Base-by-base conservation (phyloP, 37 sponge, comb jelly and placozoan genomes). In the Axinella damicornis region DNA sequence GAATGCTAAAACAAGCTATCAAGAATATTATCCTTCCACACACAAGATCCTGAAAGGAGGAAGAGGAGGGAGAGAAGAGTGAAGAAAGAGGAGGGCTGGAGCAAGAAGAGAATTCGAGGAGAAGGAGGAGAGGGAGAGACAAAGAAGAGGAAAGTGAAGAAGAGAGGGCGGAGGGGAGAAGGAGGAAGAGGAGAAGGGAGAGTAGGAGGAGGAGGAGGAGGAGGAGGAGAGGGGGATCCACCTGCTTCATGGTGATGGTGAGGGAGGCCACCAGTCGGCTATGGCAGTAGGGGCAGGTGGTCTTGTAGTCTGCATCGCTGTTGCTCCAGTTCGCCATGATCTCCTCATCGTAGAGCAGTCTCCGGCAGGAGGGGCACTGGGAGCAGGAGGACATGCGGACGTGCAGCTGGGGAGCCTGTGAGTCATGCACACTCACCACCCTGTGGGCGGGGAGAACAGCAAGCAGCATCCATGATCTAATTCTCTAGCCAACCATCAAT, bases 321-420 rank as follows among this genome's bases (percentile, higher is more conserved):
- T 71, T 69, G 30, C 41, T 80, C 96, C 96, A 95, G 59, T 71
- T 73, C 53, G 90, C 74, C 96, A 95, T 92, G 61, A 92, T 89
- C 81, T 85, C 85, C 57, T 88, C 89, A 55, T 91, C 92, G 73
- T 89, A 94, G 37, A 94, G 77, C 5, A 90, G 77, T 4, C 75
- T 37, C 2, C 78, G 73, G 65, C 96, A 95, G 20, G 65, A 27
- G 12, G 87, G 79, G 52, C 96, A 95, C 53, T 83, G 83, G 38
- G 70, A 83, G 53, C 93, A 92, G 0, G 84, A 82, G 53, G 80
- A 80, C 69, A 95, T 80, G 72, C 82, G 80, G n/a, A 90, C 19
- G 24, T 79, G 30, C 22, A 87, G 74, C 24, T 77, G 63, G 46
- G 85, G 85, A 37, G 53, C 30, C 46, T 46, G 6, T 5, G 66